Percentiles rank a stretch among this genome's conserved stretches.
Conservation (phyloP, 2,888 invertebrate genomes). For the Acrocera orbiculus region DNA sequence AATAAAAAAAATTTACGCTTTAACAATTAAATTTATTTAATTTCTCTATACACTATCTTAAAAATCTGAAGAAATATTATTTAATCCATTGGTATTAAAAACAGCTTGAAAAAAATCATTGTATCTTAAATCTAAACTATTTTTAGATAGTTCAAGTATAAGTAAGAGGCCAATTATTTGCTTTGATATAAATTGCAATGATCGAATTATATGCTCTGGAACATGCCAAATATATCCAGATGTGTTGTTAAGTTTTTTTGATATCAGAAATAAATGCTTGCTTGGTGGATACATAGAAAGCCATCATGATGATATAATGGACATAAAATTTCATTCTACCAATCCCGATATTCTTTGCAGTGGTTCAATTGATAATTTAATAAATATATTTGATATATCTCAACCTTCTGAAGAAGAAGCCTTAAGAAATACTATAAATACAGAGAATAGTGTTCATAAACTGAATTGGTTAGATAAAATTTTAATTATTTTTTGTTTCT, state of each 20-base stretch:
- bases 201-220: slow-evolving; percentile 54
- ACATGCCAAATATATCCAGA: slow-evolving; percentile 51
- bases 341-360: slow-evolving; percentile 50
- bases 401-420: slow-evolving; percentile 64
- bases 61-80: no score
- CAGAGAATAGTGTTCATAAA: slow-evolving; percentile 56
- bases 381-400: slow-evolving; percentile 66
- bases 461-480: slow-evolving; percentile 34
- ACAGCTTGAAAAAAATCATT: slow-evolving; percentile 25
- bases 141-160: no score
- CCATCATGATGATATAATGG: slow-evolving; percentile 63
- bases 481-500: neutral
- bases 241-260: slow-evolving; percentile 66
- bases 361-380: slow-evolving; percentile 67
- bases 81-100: no score
- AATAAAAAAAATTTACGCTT: no score
- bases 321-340: slow-evolving; percentile 53
- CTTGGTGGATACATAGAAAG: slow-evolving; percentile 71
- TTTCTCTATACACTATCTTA: no score
- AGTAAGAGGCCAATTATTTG: slow-evolving; percentile 44
- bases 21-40: no score
- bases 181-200: slow-evolving; percentile 57
- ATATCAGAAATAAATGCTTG: slow-evolving; percentile 43
- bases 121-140: no score
- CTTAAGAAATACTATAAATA: slow-evolving; percentile 54